Conservation (phyloP, 2,888 invertebrate species). For the Tanytarsus gracilentus region DNA sequence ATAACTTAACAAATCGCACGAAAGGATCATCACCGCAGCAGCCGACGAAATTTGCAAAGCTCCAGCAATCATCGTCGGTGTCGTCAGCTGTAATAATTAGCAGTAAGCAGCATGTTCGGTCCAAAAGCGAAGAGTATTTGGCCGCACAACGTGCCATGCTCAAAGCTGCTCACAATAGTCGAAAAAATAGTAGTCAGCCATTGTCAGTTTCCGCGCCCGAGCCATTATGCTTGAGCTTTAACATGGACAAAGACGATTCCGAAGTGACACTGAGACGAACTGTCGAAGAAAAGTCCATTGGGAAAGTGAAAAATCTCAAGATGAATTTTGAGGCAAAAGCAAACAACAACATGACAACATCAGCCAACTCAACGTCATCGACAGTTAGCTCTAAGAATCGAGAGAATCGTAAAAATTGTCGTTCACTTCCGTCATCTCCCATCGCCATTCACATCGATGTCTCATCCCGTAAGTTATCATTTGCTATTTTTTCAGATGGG, state of each 20-base stretch:
- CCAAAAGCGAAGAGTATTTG: constrained; percentile 43
- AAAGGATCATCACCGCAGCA: constrained; percentile 15
- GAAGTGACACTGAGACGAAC: constrained; percentile 35
- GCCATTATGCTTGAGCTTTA: constrained; percentile 44
- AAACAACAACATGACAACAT: no score
- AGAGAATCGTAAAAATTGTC: constrained; percentile 40
- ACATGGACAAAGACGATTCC: constrained; percentile 33
- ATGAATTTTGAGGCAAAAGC: constrained; percentile 79
- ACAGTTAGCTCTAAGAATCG: constrained; percentile 31
- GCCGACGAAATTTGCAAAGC: constrained; percentile 19
- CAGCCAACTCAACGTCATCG: constrained; percentile 33
- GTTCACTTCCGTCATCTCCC: constrained; percentile 55
- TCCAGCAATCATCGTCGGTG: constrained; percentile 30
- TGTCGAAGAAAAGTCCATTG: constrained; percentile 35
- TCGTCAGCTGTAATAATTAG: constrained; percentile 34
- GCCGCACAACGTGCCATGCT: constrained; percentile 40
- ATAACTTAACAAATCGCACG: constrained; percentile 24
- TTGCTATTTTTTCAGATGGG: no score
- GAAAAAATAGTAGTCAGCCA: constrained; percentile 34
- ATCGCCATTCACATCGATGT: constrained; percentile 50
- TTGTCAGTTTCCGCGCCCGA: constrained; percentile 57
- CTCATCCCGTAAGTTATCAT: no score
- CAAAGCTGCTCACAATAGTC: constrained; percentile 38
- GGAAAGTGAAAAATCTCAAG: constrained; percentile 76
- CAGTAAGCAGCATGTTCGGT: constrained; percentile 36